Percentiles rank a stretch among this genome's conserved stretches.
These are phyloP conservation scores for Chaitophorus viminalis DNA, from an alignment of 2,888 invertebrate species.

Conservation along the genomic window DNA sequence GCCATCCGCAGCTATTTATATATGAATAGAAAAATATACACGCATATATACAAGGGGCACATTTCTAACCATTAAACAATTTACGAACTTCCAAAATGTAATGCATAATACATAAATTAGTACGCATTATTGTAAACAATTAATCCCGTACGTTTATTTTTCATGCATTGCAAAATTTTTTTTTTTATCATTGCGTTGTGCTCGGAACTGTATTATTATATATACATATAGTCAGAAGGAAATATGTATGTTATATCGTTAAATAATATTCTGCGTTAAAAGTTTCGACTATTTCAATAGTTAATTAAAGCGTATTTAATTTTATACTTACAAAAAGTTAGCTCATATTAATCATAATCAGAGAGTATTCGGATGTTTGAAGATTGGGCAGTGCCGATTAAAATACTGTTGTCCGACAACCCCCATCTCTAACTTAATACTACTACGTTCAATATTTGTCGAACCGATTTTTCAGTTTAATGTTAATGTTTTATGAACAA, in stretches of 20 bases:
- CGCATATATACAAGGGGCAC: no score
- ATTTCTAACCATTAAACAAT: background rate
- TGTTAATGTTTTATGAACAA: background rate
- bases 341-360: background rate
- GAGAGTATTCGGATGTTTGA: background rate
- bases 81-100: background rate
- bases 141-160: background rate
- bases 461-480: background rate
- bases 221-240: background rate
- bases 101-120: background rate
- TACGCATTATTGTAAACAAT: background rate
- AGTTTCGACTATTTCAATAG: background rate
- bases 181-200: background rate
- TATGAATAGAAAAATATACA: no score
- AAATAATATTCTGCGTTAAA: background rate
- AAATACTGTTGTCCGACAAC: background rate
- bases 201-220: background rate
- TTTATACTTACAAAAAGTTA: background rate
- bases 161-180: background rate
- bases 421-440: background rate
- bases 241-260: background rate
- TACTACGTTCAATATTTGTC: background rate
- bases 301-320: conserved; percentile 4
- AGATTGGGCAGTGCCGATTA: background rate
- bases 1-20: background rate